Evolutionary conservation across 2,113 vertebrate species (phyloP).

Genomic region (Laticauda colubrina): DNA sequence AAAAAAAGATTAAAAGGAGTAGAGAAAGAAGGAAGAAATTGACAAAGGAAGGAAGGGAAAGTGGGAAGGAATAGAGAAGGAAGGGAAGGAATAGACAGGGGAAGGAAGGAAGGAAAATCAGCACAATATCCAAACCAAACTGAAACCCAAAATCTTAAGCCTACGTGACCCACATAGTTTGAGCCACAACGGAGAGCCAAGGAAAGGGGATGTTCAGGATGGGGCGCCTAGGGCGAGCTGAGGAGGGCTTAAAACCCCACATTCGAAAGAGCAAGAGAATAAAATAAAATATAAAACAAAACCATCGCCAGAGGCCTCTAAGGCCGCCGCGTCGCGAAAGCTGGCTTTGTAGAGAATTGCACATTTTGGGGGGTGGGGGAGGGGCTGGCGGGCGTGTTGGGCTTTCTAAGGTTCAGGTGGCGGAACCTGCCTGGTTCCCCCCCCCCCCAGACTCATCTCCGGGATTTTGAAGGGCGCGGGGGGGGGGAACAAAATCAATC

Average conservation of each 20-base stretch:
- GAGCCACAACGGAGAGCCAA: neutral
- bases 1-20: neutral
- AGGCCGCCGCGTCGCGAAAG: neutral
- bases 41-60: too few relatives aligned
- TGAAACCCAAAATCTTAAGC: neutral
- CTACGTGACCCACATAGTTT: neutral
- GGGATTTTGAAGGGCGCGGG: neutral
- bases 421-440: neutral
- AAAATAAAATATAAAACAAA: neutral
- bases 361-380: neutral
- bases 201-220: neutral
- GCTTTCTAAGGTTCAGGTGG: too few relatives aligned
- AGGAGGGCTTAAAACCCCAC: neutral
- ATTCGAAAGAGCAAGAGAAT: neutral
- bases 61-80: too few relatives aligned
- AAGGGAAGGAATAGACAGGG: too few relatives aligned
- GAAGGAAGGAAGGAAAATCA: too few relatives aligned
- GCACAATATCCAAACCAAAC: neutral
- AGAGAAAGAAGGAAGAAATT: too few relatives aligned
- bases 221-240: neutral
- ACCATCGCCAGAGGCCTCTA: neutral
- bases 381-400: too few relatives aligned
- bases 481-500: neutral
- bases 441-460: neutral
- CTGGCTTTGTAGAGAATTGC: neutral